A percentile compares a stretch with the other conserved stretches of the same genome.
Evolutionary conservation across 2,888 invertebrate genomes (phyloP).

Genomic region (Noctua comes): DNA sequence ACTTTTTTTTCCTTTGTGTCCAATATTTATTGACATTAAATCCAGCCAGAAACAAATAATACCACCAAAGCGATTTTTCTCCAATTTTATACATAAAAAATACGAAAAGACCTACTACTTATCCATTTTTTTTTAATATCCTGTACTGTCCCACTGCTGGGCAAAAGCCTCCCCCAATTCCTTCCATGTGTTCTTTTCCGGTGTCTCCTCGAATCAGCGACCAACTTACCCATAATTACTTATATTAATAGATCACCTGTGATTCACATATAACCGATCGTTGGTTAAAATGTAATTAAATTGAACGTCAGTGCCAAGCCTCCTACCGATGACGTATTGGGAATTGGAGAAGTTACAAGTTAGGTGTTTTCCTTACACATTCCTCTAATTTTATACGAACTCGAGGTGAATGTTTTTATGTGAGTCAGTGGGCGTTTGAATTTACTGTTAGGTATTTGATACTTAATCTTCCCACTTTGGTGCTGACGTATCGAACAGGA

Average conservation of each 20-base stretch:
- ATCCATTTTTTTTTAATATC: too few relatives aligned
- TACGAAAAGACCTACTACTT: too few relatives aligned
- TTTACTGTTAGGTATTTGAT: constrained; percentile 1
- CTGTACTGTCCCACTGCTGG: too few relatives aligned
- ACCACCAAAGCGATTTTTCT: too few relatives aligned
- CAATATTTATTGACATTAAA: too few relatives aligned
- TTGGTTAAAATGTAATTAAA: neutral
- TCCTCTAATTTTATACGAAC: neutral
- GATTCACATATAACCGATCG: neutral
- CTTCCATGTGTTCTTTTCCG: too few relatives aligned
- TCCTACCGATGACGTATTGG: constrained; percentile 27
- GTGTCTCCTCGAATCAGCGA: too few relatives aligned
- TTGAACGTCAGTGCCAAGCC: neutral
- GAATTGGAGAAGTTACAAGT: neutral
- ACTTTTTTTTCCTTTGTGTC: too few relatives aligned
- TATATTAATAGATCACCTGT: neutral
- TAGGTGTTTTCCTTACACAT: constrained; percentile 29
- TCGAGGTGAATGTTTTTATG: neutral
- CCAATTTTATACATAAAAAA: too few relatives aligned
- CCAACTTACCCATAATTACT: too few relatives aligned
- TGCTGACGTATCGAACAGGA: neutral
- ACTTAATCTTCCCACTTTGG: neutral
- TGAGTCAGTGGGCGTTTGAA: neutral
- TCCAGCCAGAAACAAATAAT: too few relatives aligned
- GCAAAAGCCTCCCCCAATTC: too few relatives aligned